Evolutionary conservation across 1,140 invertebrate genomes (phyloP), one percentile per base, ranked within the genome.

Genomic region (Paracyclopina nana): DNA sequence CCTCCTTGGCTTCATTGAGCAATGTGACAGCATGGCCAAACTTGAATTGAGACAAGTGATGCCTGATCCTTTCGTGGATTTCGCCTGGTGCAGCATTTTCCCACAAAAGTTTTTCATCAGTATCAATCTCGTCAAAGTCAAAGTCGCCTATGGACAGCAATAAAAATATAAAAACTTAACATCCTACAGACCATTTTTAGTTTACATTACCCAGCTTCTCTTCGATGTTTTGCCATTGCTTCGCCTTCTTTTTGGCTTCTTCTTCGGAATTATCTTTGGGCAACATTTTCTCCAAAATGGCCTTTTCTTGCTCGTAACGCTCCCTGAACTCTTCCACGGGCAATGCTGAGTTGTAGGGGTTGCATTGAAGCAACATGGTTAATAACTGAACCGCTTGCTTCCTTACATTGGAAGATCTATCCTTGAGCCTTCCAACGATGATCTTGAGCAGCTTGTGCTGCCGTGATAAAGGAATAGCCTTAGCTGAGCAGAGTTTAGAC

Each of bases 341-440:
- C 4, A 80, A 60, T 63, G 62, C 1, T 54, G 55, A 31, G 16
- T 38, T 16, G 46, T 27, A 20, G 27, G 81, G 80, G 68, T 88
- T 86, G 34, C 71, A 72, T 62, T 82, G 75, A 4, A 87, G 64
- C 55, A 84, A 72, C 16, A 73, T 67, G 28, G 75, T 76, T 6
- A 83, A 57, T n/a, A 82, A 65, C 57, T 79, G 77, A 45, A 87
- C 69, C 41, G 82, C 78, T 53, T 77, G 72, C 62, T 82, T 84
- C 1, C 82, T 68, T 1, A 86, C 82, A 51, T 72, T 68, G 12
- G 76, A 75, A 6, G 78, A 78, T 60, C 77, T 82, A 61, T 88
- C 83, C 53, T 75, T 66, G 27, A 88, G 63, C 11, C 82, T 72
- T 11, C 72, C 70, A n/a, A 74, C 70, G 0, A 73, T 69, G 8